These are phyloP conservation scores for Danio tinwini DNA, from an alignment of 2,797 vertebrate genomes.

Conservation along the genomic window DNA sequence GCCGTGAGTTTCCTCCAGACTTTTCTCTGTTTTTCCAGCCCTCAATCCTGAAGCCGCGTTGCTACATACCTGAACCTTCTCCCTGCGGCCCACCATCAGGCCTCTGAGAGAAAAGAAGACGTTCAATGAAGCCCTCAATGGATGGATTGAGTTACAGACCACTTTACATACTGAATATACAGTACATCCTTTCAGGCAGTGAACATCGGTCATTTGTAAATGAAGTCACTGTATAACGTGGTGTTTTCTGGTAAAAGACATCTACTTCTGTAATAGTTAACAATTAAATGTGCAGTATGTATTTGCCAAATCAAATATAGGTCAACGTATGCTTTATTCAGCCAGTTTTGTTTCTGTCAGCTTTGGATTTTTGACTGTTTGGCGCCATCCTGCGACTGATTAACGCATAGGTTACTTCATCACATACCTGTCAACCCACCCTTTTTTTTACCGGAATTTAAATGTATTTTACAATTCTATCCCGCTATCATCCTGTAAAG, in stretches of 20 bases:
- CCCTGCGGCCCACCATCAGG: constrained; percentile 43
- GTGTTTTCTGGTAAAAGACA: neutral
- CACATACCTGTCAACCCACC: too few species aligned
- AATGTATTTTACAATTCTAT: too few species aligned
- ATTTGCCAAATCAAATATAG: too few species aligned
- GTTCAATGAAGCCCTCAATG: constrained; percentile 37
- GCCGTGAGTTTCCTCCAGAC: constrained; percentile 23
- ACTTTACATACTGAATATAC: constrained; percentile 39
- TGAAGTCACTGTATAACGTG: neutral
- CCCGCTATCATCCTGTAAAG: too few species aligned
- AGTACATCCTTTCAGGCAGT: neutral
- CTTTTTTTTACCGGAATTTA: too few species aligned
- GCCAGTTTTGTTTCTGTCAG: too few species aligned
- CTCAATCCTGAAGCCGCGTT: constrained; percentile 14
- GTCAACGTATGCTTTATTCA: too few species aligned
- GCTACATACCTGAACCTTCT: constrained; percentile 65
- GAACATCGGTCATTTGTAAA: neutral
- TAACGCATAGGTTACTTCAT: too few species aligned
- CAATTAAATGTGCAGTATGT: too few species aligned
- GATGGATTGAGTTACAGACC: constrained; percentile 46
- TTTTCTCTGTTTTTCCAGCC: neutral
- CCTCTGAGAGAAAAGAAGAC: constrained; percentile 35
- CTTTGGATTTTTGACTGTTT: too few species aligned
- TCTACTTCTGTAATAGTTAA: too few species aligned
- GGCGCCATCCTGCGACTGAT: too few species aligned